Evolutionary conservation across 1,140 invertebrate genomes (phyloP).

Genomic region (Lasioglossum baleicum): DNA sequence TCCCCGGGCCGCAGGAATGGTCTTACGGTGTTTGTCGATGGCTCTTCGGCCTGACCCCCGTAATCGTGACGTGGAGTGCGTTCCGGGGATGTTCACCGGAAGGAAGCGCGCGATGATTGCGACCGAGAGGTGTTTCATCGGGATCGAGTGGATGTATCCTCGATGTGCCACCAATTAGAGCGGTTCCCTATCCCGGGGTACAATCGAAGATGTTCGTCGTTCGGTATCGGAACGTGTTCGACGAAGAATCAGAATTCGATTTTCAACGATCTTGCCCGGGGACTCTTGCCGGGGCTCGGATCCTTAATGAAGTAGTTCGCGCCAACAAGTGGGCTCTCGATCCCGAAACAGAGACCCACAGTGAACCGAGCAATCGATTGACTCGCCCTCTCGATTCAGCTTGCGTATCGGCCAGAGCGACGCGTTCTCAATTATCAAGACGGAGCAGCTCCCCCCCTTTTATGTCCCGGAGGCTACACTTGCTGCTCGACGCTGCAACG

Average conservation of each 20-base stretch:
- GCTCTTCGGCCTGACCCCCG: constrained; percentile 49
- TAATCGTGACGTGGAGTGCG: constrained; percentile 26
- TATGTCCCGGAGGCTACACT: constrained; percentile 19
- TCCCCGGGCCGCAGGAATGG: constrained; percentile 37
- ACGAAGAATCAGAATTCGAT: background rate
- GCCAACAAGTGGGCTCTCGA: constrained; percentile 45
- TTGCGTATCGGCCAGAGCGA: constrained; percentile 26
- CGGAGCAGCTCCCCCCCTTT: background rate
- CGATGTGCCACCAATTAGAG: constrained; percentile 34
- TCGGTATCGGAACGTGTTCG: no score
- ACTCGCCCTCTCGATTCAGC: constrained; percentile 22
- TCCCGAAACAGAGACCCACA: background rate
- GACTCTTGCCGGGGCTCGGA: background rate
- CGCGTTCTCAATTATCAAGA: constrained; percentile 48
- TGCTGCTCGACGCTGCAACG: constrained; percentile 28
- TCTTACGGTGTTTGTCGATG: constrained; percentile 60
- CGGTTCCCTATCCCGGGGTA: background rate
- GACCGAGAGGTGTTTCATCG: background rate
- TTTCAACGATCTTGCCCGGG: background rate
- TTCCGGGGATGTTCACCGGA: background rate
- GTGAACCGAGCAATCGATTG: constrained; percentile 25
- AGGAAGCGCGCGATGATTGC: background rate
- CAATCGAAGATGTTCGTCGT: background rate
- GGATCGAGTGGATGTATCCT: constrained; percentile 36
- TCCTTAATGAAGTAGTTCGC: constrained; percentile 19